These are phyloP conservation scores for Conopomorpha cramerella DNA, from an alignment of 1,140 invertebrate genomes.

Conservation along the genomic window DNA sequence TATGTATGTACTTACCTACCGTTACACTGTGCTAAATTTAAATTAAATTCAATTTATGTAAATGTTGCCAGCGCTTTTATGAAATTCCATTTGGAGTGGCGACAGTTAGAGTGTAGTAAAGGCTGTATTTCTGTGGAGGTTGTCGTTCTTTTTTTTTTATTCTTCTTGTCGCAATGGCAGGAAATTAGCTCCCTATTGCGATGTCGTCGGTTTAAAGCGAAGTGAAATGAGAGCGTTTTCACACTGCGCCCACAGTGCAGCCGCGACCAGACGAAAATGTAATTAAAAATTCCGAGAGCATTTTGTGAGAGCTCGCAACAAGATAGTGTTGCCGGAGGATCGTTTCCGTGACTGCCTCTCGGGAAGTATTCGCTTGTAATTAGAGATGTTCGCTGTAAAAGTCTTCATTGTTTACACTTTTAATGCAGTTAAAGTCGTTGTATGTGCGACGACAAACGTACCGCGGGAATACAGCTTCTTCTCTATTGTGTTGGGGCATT, in stretches of 20 bases:
- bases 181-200: constrained; percentile 59
- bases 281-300: constrained; percentile 60
- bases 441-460: no score
- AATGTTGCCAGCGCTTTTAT: no score
- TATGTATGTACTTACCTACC: no score
- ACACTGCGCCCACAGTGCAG: constrained; percentile 36
- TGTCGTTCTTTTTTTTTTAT: constrained; percentile 43
- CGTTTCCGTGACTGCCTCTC: constrained; percentile 46
- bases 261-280: constrained; percentile 55
- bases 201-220: constrained; percentile 54
- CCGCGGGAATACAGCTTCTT: no score
- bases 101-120: constrained; percentile 11
- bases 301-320: constrained; percentile 50
- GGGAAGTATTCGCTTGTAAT: constrained; percentile 53
- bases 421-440: constrained; percentile 1
- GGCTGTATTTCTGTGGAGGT: constrained; percentile 29
- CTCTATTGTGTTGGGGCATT: no score
- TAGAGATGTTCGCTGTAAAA: constrained; percentile 46
- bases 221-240: constrained; percentile 47
- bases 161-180: constrained; percentile 33
- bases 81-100: constrained; percentile 9
- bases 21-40: neutral
- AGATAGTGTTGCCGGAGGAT: constrained; percentile 48
- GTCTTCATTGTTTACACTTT: constrained; percentile 23
- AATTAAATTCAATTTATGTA: constrained; percentile 9